Evolutionary conservation across 2,797 vertebrate species (phyloP).

Genomic region (Cirrhinus mrigala): DNA sequence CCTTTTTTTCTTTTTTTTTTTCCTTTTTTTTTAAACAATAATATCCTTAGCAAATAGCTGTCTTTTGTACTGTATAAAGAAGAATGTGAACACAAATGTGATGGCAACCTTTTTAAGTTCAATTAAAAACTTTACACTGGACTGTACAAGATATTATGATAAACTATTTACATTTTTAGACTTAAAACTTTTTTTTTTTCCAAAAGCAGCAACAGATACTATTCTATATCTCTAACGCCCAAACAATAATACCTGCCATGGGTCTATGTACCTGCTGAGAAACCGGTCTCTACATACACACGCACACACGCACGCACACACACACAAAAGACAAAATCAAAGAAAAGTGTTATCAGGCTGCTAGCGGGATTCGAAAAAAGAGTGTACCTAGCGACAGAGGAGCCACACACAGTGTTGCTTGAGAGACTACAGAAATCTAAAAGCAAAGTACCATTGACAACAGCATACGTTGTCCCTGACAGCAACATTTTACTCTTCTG

Average conservation of each 20-base stretch:
- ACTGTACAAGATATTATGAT: slow-evolving; percentile 99
- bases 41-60: slow-evolving; percentile 92
- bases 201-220: slow-evolving; percentile 99
- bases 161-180: slow-evolving; percentile 99
- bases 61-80: slow-evolving; percentile 91
- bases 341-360: slow-evolving; percentile 86
- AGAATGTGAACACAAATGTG: slow-evolving; percentile 95
- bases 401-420: slow-evolving; percentile 91
- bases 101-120: slow-evolving; percentile 96
- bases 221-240: slow-evolving; percentile 91
- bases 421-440: slow-evolving; percentile 82
- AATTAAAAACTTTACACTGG: slow-evolving; percentile 99
- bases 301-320: slow-evolving; percentile 2
- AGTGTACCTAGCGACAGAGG: slow-evolving; percentile 79
- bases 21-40: slow-evolving; percentile 79
- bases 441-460: slow-evolving; percentile 94
- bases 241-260: slow-evolving; percentile 89
- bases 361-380: slow-evolving; percentile 81
- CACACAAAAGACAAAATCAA: slow-evolving; percentile 22
- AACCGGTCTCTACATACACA: slow-evolving; percentile 80
- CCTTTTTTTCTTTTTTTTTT: slow-evolving; percentile 77
- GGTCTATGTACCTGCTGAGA: slow-evolving; percentile 93
- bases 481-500: slow-evolving; percentile 91
- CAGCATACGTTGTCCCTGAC: slow-evolving; percentile 84
- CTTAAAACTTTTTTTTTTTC: slow-evolving; percentile 95